A percentile compares a stretch with the other conserved stretches of the same genome.
Conservation (phyloP, 2,797 vertebrate species). For the Nothura maculosa region DNA sequence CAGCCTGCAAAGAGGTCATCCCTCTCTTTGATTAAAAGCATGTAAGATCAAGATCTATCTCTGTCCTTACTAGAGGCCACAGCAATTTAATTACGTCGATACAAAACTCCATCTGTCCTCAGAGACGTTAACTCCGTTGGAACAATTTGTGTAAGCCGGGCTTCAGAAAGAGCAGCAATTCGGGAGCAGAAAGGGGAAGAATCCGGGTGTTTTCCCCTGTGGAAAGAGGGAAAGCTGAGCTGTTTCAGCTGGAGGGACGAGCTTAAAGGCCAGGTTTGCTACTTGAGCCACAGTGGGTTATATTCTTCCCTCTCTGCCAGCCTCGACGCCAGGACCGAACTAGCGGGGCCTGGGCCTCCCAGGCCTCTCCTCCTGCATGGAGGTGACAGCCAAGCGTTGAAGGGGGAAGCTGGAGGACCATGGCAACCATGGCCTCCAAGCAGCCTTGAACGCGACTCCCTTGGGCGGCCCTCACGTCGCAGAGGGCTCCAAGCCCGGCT, state of each 20-base stretch:
- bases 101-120: constrained; percentile 26
- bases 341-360: no score
- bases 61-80: not conserved
- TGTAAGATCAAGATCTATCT: constrained; percentile 21
- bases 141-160: not conserved
- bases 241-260: not conserved
- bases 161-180: not conserved
- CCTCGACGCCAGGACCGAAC: no score
- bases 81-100: constrained; percentile 10
- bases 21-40: not conserved
- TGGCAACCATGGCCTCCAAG: no score
- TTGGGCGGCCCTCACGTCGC: no score
- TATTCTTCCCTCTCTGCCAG: no score
- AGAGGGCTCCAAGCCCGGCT: no score
- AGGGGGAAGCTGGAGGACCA: no score
- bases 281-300: fast-evolving
- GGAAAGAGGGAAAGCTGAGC: not conserved
- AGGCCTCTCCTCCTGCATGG: no score
- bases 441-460: no score
- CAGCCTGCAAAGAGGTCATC: not conserved
- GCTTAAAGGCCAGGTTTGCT: not conserved
- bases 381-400: no score
- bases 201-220: fast-evolving
- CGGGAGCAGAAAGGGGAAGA: fast-evolving
- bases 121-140: not conserved